phyloP scores from a whole-genome alignment of 2,113 vertebrate species.

The Papio anubis region DNA sequence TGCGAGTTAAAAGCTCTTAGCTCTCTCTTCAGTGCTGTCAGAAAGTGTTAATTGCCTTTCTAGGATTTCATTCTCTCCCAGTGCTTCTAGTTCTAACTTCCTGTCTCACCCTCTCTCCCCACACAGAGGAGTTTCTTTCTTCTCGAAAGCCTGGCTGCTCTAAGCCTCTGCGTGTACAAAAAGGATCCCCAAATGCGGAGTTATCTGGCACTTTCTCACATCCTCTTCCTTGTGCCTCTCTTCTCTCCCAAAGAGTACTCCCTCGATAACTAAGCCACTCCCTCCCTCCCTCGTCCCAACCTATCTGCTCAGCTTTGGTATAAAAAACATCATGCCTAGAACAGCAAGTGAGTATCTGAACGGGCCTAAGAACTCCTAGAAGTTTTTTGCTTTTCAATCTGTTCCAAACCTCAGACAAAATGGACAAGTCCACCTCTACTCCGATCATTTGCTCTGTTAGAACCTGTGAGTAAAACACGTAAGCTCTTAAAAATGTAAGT shows the following conservation, averaged over 20 bases:
- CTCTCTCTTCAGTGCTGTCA: neutral
- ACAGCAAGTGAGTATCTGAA: neutral
- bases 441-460: neutral
- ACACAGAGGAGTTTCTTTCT: neutral
- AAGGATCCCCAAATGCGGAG: neutral
- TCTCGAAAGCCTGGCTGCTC: neutral
- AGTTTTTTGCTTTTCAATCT: neutral
- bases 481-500: neutral
- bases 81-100: neutral
- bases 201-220: neutral
- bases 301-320: neutral
- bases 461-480: neutral
- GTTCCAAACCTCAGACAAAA: neutral
- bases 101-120: neutral
- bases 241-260: neutral
- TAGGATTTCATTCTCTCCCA: neutral
- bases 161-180: neutral
- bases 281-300: neutral
- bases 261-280: neutral
- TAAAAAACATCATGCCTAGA: neutral
- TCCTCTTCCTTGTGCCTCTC: neutral
- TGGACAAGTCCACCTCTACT: neutral
- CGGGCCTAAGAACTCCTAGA: neutral
- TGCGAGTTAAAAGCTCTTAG: neutral
- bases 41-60: neutral